Evolutionary conservation across 1,140 invertebrate species (phyloP).

Genomic region (Littorina saxatilis): DNA sequence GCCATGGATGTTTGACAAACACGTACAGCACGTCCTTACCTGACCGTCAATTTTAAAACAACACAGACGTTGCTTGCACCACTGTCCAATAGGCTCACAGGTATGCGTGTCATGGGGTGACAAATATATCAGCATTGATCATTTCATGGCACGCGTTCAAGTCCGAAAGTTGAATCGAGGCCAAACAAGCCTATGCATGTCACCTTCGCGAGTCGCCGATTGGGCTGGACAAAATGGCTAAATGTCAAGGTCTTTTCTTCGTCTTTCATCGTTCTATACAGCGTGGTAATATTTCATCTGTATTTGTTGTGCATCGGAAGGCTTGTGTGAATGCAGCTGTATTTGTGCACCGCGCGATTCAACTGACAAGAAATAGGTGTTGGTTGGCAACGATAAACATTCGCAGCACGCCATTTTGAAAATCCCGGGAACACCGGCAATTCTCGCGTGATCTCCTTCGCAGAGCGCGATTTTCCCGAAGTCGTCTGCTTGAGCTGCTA

Average conservation of each 20-base stretch:
- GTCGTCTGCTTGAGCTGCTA: not conserved
- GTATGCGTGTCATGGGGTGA: not conserved
- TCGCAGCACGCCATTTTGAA: slow-evolving; percentile 8
- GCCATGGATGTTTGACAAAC: too few relatives aligned
- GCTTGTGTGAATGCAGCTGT: too few relatives aligned
- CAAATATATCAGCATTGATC: slow-evolving; percentile 20
- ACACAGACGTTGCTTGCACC: not conserved
- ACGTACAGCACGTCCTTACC: too few relatives aligned
- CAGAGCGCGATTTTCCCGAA: not conserved
- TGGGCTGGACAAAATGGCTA: not conserved
- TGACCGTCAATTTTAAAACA: too few relatives aligned
- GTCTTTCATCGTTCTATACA: too few relatives aligned
- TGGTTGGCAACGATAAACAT: slow-evolving; percentile 23
- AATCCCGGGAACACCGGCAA: not conserved
- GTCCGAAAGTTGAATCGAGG: slow-evolving; percentile 22
- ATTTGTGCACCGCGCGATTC: too few relatives aligned
- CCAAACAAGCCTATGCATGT: slow-evolving; percentile 10
- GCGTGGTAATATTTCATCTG: too few relatives aligned
- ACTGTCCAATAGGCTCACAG: not conserved
- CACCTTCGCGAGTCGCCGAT: not conserved
- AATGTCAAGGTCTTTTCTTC: slow-evolving; percentile 5
- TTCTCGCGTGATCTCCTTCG: slow-evolving; percentile 1
- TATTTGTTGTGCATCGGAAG: too few relatives aligned
- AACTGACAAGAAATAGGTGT: not conserved
- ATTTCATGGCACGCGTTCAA: slow-evolving; percentile 24